Evolutionary conservation across 2,113 vertebrate genomes (phyloP).

Genomic region (Puntigrus tetrazona): DNA sequence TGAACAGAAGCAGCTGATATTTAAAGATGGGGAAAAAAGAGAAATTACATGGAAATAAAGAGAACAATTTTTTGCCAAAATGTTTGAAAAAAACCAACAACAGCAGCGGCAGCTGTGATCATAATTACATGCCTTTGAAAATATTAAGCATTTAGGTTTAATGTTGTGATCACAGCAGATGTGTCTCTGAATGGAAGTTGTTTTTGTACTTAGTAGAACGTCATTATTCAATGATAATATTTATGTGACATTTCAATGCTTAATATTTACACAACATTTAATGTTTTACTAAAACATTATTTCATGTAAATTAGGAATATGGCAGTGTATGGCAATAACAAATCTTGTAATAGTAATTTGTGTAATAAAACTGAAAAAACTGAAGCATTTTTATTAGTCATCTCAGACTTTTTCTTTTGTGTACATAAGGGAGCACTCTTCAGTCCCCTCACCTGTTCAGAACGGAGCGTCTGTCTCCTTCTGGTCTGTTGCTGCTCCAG

Average conservation of each 20-base stretch:
- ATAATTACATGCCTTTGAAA: background rate
- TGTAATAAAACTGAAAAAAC: background rate
- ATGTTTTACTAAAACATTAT: background rate
- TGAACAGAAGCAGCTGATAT: background rate
- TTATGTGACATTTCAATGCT: too few species aligned
- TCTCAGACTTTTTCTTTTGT: background rate
- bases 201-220: too few species aligned
- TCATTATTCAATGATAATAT: too few species aligned
- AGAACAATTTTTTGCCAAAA: background rate
- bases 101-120: background rate
- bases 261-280: background rate
- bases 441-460: constrained; percentile 41
- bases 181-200: background rate
- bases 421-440: background rate
- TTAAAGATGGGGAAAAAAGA: background rate
- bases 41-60: background rate
- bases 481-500: constrained; percentile 31
- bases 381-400: background rate
- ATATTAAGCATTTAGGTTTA: background rate
- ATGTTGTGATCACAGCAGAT: background rate
- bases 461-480: constrained; percentile 7
- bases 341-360: background rate
- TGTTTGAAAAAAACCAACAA: background rate
- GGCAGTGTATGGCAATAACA: background rate
- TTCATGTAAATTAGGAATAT: too few species aligned